Evolutionary conservation across 1,140 invertebrate genomes (phyloP).

Genomic region (Polypedilum vanderplanki): DNA sequence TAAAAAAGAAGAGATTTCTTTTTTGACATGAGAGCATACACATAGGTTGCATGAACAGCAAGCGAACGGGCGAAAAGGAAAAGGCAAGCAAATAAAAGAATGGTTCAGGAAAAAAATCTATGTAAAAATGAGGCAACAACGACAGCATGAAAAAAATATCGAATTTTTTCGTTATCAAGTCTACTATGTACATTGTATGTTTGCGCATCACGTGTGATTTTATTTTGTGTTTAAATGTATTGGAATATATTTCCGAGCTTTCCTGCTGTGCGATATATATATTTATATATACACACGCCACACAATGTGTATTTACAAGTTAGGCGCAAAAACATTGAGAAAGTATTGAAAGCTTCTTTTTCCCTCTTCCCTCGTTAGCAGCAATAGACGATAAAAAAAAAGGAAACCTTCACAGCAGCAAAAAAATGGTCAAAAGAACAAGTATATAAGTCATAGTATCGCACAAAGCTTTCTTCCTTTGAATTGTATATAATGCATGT

Average conservation of each 20-base stretch:
- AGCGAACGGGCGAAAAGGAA: too few species aligned
- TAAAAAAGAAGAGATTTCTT: too few species aligned
- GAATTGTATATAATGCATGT: not conserved
- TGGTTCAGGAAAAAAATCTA: not conserved
- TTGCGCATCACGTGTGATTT: conserved; percentile 16
- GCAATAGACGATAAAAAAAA: too few species aligned
- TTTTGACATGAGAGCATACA: too few species aligned
- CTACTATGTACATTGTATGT: conserved; percentile 5
- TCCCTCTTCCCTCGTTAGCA: too few species aligned
- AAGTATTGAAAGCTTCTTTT: too few species aligned
- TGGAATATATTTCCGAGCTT: conserved; percentile 17
- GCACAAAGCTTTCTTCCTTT: not conserved
- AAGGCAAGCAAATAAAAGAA: too few species aligned
- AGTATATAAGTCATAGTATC: too few species aligned
- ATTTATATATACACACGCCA: not conserved
- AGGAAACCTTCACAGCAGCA: too few species aligned
- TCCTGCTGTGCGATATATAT: not conserved
- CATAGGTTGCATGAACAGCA: too few species aligned
- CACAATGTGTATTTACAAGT: not conserved
- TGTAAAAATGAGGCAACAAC: not conserved
- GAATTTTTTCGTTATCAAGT: conserved; percentile 18
- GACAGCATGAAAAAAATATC: conserved; percentile 9
- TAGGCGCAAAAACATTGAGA: too few species aligned
- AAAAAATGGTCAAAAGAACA: too few species aligned
- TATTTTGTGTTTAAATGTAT: conserved; percentile 19